Conservation (phyloP, 2,888 invertebrate species). For the Mactromeris polynyma region DNA sequence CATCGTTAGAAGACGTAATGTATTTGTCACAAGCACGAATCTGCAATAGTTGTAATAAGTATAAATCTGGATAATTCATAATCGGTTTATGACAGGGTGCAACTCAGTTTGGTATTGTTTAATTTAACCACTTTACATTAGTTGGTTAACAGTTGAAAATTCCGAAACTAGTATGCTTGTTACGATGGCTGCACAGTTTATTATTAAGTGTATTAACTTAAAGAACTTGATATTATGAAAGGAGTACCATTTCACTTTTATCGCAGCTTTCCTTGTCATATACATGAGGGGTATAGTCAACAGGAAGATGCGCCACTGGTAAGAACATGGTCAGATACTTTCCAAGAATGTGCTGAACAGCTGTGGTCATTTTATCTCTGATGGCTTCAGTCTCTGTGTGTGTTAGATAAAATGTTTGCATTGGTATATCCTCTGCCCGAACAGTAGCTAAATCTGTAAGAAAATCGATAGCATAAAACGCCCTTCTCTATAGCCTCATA, state of each 20-base stretch:
- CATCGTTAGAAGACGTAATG: no score
- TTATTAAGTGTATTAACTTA: no score
- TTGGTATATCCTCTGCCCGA: constrained; percentile 34
- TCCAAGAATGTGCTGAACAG: constrained; percentile 33
- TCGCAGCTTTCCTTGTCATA: constrained; percentile 41
- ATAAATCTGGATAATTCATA: neutral
- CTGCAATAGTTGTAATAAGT: no score
- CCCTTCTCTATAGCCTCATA: no score
- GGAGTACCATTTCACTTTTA: constrained; percentile 37
- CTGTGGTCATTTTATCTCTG: constrained; percentile 32
- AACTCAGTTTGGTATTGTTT: neutral
- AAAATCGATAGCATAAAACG: constrained; percentile 25
- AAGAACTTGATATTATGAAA: neutral
- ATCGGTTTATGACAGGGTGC: neutral
- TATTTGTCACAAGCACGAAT: no score
- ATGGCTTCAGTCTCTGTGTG: constrained; percentile 22
- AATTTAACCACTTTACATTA: neutral
- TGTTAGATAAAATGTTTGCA: constrained; percentile 34
- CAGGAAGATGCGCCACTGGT: neutral
- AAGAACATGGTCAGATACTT: constrained; percentile 26
- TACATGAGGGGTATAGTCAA: constrained; percentile 27
- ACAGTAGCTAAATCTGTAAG: constrained; percentile 11
- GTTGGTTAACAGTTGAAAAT: neutral
- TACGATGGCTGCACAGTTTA: no score
- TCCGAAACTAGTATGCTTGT: no score